Evolutionary conservation across 2,888 invertebrate species (phyloP).

Genomic region (Apamea monoglypha): DNA sequence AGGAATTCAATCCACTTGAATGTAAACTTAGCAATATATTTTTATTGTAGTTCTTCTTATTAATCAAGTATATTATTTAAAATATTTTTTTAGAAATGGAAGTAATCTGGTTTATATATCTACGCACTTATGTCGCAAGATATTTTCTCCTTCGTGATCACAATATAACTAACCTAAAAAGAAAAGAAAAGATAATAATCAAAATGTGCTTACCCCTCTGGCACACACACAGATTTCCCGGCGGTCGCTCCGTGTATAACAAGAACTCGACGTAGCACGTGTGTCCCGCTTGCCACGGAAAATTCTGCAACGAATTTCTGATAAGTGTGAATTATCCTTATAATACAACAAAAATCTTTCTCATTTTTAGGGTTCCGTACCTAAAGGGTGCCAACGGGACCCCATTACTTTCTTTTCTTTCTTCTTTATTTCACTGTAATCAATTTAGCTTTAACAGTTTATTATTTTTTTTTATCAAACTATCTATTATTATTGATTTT

Average conservation of each 20-base stretch:
- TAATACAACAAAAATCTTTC: not conserved
- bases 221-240: conserved; percentile 35
- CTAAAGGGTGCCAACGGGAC: not conserved
- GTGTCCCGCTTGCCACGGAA: not conserved
- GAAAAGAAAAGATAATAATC: conserved; percentile 12
- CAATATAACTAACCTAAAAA: not conserved
- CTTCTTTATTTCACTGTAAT: no score
- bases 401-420: no score
- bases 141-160: not conserved
- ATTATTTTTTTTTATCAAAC: no score
- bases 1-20: no score
- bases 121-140: not conserved
- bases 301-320: conserved; percentile 11
- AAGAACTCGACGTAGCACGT: conserved; percentile 1
- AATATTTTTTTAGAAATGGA: not conserved
- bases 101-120: not conserved
- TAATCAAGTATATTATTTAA: not conserved
- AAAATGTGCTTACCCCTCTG: conserved; percentile 6
- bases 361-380: not conserved
- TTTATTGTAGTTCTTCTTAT: no score
- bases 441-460: not conserved
- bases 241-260: conserved; percentile 4
- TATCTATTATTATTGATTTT: no score
- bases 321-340: not conserved
- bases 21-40: no score